Percentiles rank a stretch among this genome's conserved stretches.
phyloP scores from a whole-genome alignment of 2,797 vertebrate species.

The Acanthurus tractus region DNA sequence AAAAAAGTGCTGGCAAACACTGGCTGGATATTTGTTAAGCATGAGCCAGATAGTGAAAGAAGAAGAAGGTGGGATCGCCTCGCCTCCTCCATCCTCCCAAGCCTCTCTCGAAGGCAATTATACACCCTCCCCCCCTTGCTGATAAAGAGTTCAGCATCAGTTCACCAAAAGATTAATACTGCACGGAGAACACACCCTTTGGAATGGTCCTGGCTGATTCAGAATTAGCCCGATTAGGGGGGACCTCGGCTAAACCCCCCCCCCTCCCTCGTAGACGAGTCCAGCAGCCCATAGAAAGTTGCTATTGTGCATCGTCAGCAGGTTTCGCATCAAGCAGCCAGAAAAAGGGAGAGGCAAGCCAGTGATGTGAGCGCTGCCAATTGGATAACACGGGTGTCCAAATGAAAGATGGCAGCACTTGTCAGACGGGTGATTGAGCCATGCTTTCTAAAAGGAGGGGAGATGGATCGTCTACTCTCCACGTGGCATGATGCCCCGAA shows the following conservation, averaged over 20 bases:
- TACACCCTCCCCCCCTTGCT: conserved; percentile 53
- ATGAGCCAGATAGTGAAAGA: conserved; percentile 38
- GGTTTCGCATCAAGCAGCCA: conserved; percentile 51
- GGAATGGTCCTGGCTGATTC: conserved; percentile 69
- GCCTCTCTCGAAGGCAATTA: conserved; percentile 60
- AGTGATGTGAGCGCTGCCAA: conserved; percentile 70
- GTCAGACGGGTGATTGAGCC: conserved; percentile 73
- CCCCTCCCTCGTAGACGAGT: conserved; percentile 53
- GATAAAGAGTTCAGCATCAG: conserved; percentile 85
- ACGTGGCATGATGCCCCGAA: conserved; percentile 35
- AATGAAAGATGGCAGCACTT: conserved; percentile 73
- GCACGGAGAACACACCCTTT: conserved; percentile 72
- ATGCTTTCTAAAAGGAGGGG: conserved; percentile 49
- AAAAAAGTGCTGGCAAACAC: conserved; percentile 31
- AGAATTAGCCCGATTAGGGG: conserved; percentile 74
- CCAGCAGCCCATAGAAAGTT: conserved; percentile 70
- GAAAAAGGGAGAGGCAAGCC: conserved; percentile 41
- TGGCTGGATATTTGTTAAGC: conserved; percentile 49
- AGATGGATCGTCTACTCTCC: conserved; percentile 43
- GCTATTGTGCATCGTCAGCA: conserved; percentile 76
- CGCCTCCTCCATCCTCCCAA: conserved; percentile 36
- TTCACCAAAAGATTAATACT: conserved; percentile 82
- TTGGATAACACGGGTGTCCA: conserved; percentile 68
- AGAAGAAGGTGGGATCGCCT: conserved; percentile 53
- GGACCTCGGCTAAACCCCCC: conserved; percentile 65